Evolutionary conservation across 2,888 invertebrate species (phyloP), one percentile per base, ranked within the genome.

Genomic region (Mimumesa dahlbomi): DNA sequence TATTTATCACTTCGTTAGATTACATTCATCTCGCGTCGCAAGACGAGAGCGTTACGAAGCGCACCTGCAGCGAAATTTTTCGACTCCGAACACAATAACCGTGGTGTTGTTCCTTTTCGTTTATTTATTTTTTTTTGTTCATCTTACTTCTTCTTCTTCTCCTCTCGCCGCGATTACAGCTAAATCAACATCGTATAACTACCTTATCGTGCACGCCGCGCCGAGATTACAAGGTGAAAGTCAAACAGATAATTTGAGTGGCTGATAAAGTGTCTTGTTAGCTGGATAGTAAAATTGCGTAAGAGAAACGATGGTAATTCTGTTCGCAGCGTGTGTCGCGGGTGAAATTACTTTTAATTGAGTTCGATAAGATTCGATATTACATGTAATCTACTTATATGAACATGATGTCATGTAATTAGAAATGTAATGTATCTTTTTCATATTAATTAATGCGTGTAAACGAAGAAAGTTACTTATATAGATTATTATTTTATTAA

Each of bases 171-270:
- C 38, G 52, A 63, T 68, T 52, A 52, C 52, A 21, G 43, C 18
- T 67, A 50, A 59, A 54, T 69, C 59, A 59, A 69, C 59, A 45
- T 7, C 16, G 29, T 22, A 29, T 1, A n/a, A n/a, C n/a, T n/a
- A 36, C 45, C n/a, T 64, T 70, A 66, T 70, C 69, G 49, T 5
- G 29, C 9, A 9, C 22, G 21, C 48, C 34, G 19, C 22, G 36
- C 29, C 59, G 36, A 46, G 66, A 66, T 70, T 66, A 56, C 45
- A 56, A 65, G 16, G 11, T 40, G 45, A 54, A 65, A 69, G 43
- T 38, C 42, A 56, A 54, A 61, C 46, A 48, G 57, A 58, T 38
- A 40, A 58, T 65, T 46, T 25, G 34, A 22, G 18, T 9, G 22
- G 16, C 21, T 11, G 54, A 63, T 31, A 45, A 52, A 13, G 1